phyloP scores from a whole-genome alignment of 2,797 vertebrate species.

The Poeciliopsis turneri region DNA sequence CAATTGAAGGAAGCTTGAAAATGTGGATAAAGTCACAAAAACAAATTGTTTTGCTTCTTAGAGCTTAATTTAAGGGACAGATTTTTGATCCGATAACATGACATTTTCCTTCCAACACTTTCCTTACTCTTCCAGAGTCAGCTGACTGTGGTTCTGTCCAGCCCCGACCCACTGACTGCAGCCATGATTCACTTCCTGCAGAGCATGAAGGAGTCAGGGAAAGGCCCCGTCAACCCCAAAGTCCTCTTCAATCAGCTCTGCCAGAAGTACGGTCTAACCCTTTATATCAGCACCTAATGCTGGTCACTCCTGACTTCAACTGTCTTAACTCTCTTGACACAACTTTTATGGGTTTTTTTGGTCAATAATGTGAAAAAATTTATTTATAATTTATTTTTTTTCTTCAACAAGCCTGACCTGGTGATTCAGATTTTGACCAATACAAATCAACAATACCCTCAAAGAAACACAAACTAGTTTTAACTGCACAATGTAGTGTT shows the following conservation, averaged over 20 bases:
- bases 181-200: slow-evolving; percentile 97
- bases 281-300: neutral
- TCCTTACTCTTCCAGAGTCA: slow-evolving; percentile 79
- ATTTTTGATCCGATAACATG: too few species aligned
- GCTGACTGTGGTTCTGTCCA: slow-evolving; percentile 86
- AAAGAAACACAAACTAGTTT: neutral
- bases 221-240: slow-evolving; percentile 93
- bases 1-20: neutral
- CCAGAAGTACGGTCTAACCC: slow-evolving; percentile 88
- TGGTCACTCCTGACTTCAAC: neutral
- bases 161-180: slow-evolving; percentile 92
- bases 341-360: neutral
- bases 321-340: neutral
- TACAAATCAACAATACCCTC: neutral
- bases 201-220: slow-evolving; percentile 93
- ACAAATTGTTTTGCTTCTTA: neutral
- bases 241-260: slow-evolving; percentile 97
- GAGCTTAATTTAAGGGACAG: neutral
- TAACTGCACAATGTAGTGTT: neutral
- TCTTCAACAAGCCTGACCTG: neutral
- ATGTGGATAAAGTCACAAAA: neutral
- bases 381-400: too few species aligned
- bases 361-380: neutral
- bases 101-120: neutral
- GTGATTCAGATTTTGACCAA: neutral